Percentiles rank a stretch among this genome's conserved stretches.
Evolutionary conservation across 2,888 invertebrate species (phyloP).

Genomic region (Hedya salicella): DNA sequence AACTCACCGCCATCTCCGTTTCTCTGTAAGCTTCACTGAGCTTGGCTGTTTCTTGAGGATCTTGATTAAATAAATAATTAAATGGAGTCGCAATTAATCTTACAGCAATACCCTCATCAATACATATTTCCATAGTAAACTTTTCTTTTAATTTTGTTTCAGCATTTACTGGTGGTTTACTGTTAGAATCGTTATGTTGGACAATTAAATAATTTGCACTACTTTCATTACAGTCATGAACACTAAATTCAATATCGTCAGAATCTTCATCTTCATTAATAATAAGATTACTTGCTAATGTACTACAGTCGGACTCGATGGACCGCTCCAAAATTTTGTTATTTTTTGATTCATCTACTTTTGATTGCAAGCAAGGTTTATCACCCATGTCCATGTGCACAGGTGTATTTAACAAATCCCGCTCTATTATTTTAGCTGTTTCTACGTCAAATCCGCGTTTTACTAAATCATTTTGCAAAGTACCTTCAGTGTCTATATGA

Average conservation of each 20-base stretch:
- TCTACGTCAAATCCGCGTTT: conserved; percentile 76
- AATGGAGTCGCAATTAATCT: conserved; percentile 69
- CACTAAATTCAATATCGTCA: conserved; percentile 69
- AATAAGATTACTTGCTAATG: conserved; percentile 53
- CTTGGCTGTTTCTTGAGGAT: conserved; percentile 53
- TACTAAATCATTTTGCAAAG: conserved; percentile 70
- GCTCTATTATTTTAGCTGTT: conserved; percentile 78
- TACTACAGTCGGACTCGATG: conserved; percentile 44
- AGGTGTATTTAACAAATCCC: conserved; percentile 72
- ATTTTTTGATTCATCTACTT: conserved; percentile 44
- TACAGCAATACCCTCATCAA: conserved; percentile 70
- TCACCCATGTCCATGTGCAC: conserved; percentile 50
- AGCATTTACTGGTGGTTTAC: conserved; percentile 49
- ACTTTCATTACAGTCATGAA: conserved; percentile 67
- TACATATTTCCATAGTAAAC: conserved; percentile 75
- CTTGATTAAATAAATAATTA: conserved; percentile 59
- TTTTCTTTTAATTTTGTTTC: conserved; percentile 69
- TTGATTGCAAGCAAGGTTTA: conserved; percentile 32
- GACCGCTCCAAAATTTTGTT: conserved; percentile 44
- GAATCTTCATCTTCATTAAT: conserved; percentile 59
- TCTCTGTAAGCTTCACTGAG: conserved; percentile 60
- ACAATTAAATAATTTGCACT: conserved; percentile 63
- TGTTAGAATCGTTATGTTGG: conserved; percentile 58
- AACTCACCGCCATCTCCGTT: conserved; percentile 71
- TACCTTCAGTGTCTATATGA: conserved; percentile 48